These are phyloP conservation scores for Eulemur rubriventer DNA, from an alignment of 2,797 vertebrate species.

Conservation along the genomic window DNA sequence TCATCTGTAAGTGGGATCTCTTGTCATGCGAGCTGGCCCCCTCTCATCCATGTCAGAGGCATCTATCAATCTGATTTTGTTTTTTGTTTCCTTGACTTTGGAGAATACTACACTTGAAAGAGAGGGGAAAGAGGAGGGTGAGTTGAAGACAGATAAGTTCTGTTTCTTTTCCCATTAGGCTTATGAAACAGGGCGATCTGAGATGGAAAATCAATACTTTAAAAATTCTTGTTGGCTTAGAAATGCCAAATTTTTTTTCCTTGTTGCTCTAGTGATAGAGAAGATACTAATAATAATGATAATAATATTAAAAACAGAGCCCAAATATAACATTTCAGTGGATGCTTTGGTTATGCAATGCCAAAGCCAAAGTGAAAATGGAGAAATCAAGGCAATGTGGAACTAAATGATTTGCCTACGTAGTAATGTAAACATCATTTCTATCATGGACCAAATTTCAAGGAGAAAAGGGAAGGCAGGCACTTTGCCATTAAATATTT, in stretches of 20 bases:
- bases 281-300: background rate
- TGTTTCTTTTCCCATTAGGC: background rate
- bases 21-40: background rate
- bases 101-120: background rate
- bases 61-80: background rate
- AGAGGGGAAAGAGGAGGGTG: background rate
- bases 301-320: background rate
- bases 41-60: background rate
- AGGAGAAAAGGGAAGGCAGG: background rate
- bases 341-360: background rate
- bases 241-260: background rate
- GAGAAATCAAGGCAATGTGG: background rate
- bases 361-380: background rate
- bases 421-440: background rate
- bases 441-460: background rate
- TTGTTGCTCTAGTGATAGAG: background rate
- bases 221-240: constrained; percentile 59
- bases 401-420: background rate
- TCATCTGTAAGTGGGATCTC: background rate
- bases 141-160: background rate
- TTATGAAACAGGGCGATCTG: constrained; percentile 39
- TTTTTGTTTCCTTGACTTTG: background rate
- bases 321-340: constrained; percentile 4
- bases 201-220: constrained; percentile 51
- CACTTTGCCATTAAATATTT: background rate